These are phyloP conservation scores for Sycobia sp. DNA, from an alignment of 1,140 invertebrate genomes.

Conservation along the genomic window DNA sequence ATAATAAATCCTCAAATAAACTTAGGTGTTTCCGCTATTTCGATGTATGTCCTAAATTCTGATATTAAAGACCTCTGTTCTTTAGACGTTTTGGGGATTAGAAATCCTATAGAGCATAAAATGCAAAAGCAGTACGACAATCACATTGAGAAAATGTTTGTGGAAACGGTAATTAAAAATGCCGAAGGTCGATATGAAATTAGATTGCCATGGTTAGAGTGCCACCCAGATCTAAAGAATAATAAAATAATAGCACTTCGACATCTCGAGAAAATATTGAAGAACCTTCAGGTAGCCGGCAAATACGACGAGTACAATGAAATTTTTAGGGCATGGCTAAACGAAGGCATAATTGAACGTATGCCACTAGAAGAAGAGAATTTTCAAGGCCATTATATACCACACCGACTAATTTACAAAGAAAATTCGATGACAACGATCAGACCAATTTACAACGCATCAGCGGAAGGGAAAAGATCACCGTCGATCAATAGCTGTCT, in stretches of 20 bases:
- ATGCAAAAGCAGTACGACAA: conserved; percentile 1
- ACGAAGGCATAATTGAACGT: conserved; percentile 31
- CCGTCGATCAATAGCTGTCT: conserved; percentile 4
- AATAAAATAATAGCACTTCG: conserved; percentile 30
- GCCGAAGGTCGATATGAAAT: background rate
- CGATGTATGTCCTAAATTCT: background rate
- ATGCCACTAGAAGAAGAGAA: conserved; percentile 6
- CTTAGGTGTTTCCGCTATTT: background rate
- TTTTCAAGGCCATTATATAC: conserved; percentile 14
- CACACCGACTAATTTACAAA: too few species aligned
- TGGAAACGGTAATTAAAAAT: conserved; percentile 3
- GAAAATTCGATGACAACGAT: too few species aligned
- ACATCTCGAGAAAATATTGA: too few species aligned
- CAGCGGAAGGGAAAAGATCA: conserved; percentile 22
- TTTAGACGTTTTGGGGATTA: conserved; percentile 49
- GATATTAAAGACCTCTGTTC: conserved; percentile 46
- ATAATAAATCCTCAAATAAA: background rate
- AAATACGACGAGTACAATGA: background rate
- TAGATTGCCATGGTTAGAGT: too few species aligned
- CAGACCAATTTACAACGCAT: too few species aligned
- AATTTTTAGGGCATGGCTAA: background rate
- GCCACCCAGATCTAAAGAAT: background rate
- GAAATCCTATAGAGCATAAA: conserved; percentile 43
- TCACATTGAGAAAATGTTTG: background rate
- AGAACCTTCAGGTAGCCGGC: background rate